Conservation (phyloP, 2,888 invertebrate species). For the Chironomus riparius region DNA sequence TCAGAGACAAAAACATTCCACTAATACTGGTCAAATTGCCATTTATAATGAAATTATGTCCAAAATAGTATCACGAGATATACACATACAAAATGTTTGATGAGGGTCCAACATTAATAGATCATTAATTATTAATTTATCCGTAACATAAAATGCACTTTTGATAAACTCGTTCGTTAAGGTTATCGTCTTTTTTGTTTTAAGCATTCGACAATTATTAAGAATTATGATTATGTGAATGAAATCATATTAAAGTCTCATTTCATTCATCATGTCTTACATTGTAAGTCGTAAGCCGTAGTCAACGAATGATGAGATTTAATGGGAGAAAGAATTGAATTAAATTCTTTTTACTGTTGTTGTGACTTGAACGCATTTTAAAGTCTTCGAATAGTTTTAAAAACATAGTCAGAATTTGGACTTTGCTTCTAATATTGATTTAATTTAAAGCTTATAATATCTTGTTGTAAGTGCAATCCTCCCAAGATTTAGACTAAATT, state of each 20-base stretch:
- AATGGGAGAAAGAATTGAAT: too few species aligned
- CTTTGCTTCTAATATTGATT: too few species aligned
- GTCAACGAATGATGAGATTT: too few species aligned
- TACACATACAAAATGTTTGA: not conserved
- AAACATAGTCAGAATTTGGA: too few species aligned
- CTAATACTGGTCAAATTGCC: not conserved
- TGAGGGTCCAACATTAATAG: not conserved
- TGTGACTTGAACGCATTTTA: too few species aligned
- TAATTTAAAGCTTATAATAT: too few species aligned
- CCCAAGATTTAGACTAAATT: too few species aligned
- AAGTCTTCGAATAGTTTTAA: too few species aligned
- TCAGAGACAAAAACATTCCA: not conserved
- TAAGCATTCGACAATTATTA: not conserved
- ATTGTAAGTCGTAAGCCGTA: not conserved
- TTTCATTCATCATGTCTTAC: not conserved
- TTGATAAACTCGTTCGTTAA: not conserved
- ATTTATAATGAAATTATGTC: not conserved
- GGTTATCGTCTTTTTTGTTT: too few species aligned
- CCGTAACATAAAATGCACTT: not conserved
- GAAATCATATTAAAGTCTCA: slow-evolving; percentile 12
- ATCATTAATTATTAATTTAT: slow-evolving; percentile 4
- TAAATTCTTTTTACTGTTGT: too few species aligned
- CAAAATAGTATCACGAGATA: not conserved
- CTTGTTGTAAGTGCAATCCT: too few species aligned
- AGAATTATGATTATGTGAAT: slow-evolving; percentile 5